Percentiles rank a stretch among this genome's conserved stretches.
phyloP scores from a whole-genome alignment of 2,113 vertebrate species.

The Megalops atlanticus region DNA sequence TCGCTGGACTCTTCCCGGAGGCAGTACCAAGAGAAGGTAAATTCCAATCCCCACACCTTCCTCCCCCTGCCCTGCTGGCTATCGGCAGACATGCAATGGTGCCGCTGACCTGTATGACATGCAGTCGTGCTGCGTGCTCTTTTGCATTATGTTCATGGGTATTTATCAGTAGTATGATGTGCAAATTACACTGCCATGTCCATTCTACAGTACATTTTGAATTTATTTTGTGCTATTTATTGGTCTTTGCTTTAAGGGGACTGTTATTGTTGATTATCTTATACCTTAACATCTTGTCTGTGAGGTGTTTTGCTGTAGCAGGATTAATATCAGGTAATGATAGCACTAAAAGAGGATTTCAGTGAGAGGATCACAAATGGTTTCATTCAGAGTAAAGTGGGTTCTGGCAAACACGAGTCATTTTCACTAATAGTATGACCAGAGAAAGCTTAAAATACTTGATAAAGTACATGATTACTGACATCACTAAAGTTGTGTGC shows the following conservation, averaged over 20 bases:
- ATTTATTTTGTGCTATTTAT: neutral
- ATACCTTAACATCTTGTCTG: conserved; percentile 17
- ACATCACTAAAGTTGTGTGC: too few species aligned
- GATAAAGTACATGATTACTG: too few species aligned
- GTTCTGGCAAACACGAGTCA: neutral
- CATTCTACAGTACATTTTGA: too few species aligned
- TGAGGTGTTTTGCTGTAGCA: conserved; percentile 11
- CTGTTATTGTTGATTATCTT: conserved; percentile 32
- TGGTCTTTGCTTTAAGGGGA: neutral
- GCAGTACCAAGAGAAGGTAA: conserved; percentile 99
- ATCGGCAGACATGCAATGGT: neutral
- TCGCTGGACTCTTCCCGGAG: conserved; percentile 94
- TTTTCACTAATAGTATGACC: neutral
- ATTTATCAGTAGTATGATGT: too few species aligned
- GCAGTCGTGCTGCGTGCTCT: too few species aligned
- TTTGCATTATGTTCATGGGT: too few species aligned
- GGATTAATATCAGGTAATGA: conserved; percentile 20
- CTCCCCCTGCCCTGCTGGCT: neutral
- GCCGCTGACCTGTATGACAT: neutral
- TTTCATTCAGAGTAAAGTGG: neutral
- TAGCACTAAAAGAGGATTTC: conserved; percentile 28
- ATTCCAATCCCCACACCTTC: conserved; percentile 14
- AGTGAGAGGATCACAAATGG: conserved; percentile 15
- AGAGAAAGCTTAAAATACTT: too few species aligned
- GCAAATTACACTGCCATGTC: too few species aligned